These are phyloP conservation scores for Rhodinocichla rosea DNA, from an alignment of 2,113 vertebrate genomes.

Conservation along the genomic window DNA sequence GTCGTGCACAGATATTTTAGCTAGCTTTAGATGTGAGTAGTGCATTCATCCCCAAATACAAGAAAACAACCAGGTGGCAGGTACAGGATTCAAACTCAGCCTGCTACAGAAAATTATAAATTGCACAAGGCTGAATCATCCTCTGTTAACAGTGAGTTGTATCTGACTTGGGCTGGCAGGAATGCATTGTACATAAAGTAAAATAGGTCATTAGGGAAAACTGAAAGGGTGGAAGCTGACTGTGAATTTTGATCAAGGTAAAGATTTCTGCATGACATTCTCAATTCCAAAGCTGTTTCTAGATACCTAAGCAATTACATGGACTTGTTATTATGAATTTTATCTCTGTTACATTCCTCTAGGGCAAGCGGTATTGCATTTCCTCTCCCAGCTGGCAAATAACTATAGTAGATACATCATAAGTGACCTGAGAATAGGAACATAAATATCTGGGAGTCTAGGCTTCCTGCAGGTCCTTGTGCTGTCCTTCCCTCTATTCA, in stretches of 20 bases:
- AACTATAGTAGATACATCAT: not conserved
- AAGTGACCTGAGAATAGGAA: not conserved
- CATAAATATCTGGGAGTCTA: not conserved
- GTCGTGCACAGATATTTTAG: not conserved
- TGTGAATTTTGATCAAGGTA: not conserved
- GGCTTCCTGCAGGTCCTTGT: not conserved
- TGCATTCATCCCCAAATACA: not conserved
- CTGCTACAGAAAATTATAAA: not conserved
- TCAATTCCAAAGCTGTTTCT: not conserved
- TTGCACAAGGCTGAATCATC: not conserved
- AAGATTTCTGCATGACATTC: not conserved
- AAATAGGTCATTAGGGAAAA: not conserved
- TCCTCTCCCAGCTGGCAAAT: not conserved
- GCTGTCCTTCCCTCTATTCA: not conserved
- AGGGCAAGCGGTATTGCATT: not conserved
- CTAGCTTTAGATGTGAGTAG: not conserved
- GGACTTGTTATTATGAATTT: not conserved
- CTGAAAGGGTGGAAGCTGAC: not conserved
- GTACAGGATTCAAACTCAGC: not conserved
- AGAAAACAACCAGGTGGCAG: not conserved
- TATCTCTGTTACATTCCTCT: not conserved
- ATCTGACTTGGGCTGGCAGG: not conserved
- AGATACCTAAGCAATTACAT: not conserved
- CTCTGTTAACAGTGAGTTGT: not conserved
- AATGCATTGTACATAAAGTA: not conserved